Base-by-base conservation (phyloP, 2,888 invertebrate genomes). In the Antheraea yamamai region DNA sequence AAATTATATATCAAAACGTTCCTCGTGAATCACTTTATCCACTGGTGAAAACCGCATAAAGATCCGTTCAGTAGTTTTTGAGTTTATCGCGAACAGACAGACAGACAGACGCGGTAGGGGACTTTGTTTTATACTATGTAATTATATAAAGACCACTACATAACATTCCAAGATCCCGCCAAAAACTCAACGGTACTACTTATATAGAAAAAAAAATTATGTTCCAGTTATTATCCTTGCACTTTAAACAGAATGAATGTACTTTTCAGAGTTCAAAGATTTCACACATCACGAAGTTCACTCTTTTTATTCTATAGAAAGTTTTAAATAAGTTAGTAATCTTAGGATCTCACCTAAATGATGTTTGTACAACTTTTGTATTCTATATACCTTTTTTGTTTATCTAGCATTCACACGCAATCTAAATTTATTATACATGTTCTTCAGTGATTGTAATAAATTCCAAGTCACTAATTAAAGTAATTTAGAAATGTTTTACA, bases 401-500 rank as follows among this genome's bases (percentile, higher is more conserved):
- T 66, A 66, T 30, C 64, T 26, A 16, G 16, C 7, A 23, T 61
- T 23, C 61, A 66, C 16, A 30, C 26, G 30, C 4, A 66, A 66
- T 66, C 14, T 26, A 66, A 66, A 30, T 66, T 30, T 66, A 30
- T 66, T 66, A 66, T 30, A 30, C 26, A 26, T 30, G 64, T 66
- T 12, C 26, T 66, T 30, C 6, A 66, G 26, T 30, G 20, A 70
- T 39, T 39, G 35, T 70, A 70, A 39, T 70, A 39, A 39, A 70
- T 70, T 70, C 39, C 20, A 68, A 58, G 74, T 79, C 79, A 81
- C 78, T 82, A 70, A 86, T 87, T 82, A 84, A 83, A 81, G 79
- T 83, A 83, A 87, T 87, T 83, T 80, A 83, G 81, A 84, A 88
- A 87, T 84, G 84, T 85, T 87, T 85, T 80, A 82, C 85, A 86